Base-by-base conservation (phyloP, 1,140 invertebrate genomes). In the Anastrepha obliqua region DNA sequence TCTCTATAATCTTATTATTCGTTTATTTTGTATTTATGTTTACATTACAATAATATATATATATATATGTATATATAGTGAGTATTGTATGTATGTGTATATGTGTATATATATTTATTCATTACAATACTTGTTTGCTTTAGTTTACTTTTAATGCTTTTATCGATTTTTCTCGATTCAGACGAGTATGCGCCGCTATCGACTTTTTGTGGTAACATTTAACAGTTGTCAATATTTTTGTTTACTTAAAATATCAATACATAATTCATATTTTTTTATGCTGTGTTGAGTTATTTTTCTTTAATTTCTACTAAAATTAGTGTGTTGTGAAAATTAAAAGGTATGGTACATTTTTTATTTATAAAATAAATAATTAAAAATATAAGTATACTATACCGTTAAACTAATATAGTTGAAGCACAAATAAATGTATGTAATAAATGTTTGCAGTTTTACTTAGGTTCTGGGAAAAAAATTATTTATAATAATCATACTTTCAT, bases 21-120 rank as follows among this genome's bases (percentile, higher is more conserved):
- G 42, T 74, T 17, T 74, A 44, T 81, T 51, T 81, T 55, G 74
- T 81, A 17, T 81, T 81, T 55, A 20, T 20, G 17, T 81, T 51
- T 81, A 81, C 74, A 81, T 81, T 81, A 55, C 74, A 81, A 81
- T 81, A 81, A 81, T 81, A 13, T 29, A 15, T 70, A 42, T 70
- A 70, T 70, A 70, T 70, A 44, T 70, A 81, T 55, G 15, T 74
- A 81, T 81, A 20, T 81, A 8, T 81, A 29, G 17, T 29, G 29
- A 55, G 47, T 51, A 29, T 29, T 81, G 47, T 81, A 81, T 55
- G 47, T 81, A 81, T 81, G n/a, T 81, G 47, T 55, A 81, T 81
- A 17, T 81, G 29, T 81, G n/a, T 81, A n/a, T 81, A 29, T 81
- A 29, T 81, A 55, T 58, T 55, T 55, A 55, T 81, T 58, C 20